Percentiles rank a stretch among this genome's conserved stretches.
Conservation (phyloP, 2,888 invertebrate genomes). For the Phragmatobia fuliginosa region DNA sequence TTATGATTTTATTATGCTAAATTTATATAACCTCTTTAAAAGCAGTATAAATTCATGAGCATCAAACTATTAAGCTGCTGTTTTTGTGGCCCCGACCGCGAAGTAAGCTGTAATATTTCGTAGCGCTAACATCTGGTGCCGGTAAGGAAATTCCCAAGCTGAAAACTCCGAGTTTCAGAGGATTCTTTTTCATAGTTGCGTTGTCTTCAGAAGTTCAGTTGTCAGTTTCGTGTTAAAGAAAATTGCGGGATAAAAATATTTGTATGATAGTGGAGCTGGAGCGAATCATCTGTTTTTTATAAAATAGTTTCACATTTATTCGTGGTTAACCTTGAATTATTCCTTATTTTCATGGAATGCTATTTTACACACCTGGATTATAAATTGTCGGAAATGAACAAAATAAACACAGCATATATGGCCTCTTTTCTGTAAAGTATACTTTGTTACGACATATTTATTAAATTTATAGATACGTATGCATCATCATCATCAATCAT, state of each 20-base stretch:
- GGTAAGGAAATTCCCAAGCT: slow-evolving; percentile 52
- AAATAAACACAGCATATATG: too few species aligned
- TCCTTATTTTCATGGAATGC: too few species aligned
- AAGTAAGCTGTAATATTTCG: slow-evolving; percentile 50
- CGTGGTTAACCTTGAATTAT: neutral
- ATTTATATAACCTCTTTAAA: too few species aligned
- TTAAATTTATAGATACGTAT: too few species aligned
- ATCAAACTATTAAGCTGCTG: slow-evolving; percentile 6
- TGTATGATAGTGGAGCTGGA: neutral
- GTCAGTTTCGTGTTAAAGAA: slow-evolving; percentile 47
- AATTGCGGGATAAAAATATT: slow-evolving; percentile 35
- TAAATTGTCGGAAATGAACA: too few species aligned
- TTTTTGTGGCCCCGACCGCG: slow-evolving; percentile 21
- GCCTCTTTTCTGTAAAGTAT: too few species aligned
- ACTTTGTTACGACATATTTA: too few species aligned
- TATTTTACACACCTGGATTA: too few species aligned
- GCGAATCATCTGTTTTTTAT: neutral
- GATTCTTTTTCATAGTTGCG: slow-evolving; percentile 49
- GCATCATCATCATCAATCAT: too few species aligned
- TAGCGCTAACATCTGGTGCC: slow-evolving; percentile 51
- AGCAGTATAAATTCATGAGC: neutral
- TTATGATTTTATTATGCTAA: too few species aligned
- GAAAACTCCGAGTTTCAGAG: slow-evolving; percentile 42
- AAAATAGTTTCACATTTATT: neutral
- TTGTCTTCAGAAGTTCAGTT: slow-evolving; percentile 48